These are phyloP conservation scores for Tenebrosternarchus preto DNA, from an alignment of 2,113 vertebrate genomes.

Conservation along the genomic window DNA sequence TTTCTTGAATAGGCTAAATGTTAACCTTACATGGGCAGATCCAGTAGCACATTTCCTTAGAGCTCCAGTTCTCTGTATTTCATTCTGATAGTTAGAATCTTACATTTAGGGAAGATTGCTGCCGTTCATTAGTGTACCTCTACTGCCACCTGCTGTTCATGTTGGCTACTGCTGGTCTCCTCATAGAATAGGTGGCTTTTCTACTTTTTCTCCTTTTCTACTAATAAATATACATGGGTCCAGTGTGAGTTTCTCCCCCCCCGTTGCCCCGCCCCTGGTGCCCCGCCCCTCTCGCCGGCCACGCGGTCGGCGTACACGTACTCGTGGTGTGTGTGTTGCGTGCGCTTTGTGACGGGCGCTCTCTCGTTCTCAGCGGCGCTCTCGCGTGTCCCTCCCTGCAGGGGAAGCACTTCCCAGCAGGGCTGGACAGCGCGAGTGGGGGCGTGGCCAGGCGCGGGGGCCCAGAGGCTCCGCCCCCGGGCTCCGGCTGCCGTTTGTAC, in stretches of 20 bases:
- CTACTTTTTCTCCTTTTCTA: too few species aligned
- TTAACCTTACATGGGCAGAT: too few species aligned
- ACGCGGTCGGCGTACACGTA: neutral
- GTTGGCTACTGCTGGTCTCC: conserved; percentile 18
- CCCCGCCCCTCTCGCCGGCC: conserved; percentile 32
- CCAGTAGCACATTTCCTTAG: too few species aligned
- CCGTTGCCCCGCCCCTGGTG: conserved; percentile 36
- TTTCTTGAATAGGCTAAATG: too few species aligned
- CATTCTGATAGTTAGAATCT: neutral
- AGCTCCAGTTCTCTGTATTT: neutral
- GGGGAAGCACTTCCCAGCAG: conserved; percentile 77
- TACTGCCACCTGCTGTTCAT: conserved; percentile 70
- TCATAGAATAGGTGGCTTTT: neutral
- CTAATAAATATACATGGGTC: conserved; percentile 7
- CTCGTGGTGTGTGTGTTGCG: conserved; percentile 21
- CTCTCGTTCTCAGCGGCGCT: conserved; percentile 57
- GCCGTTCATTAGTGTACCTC: conserved; percentile 51
- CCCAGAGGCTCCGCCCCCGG: conserved; percentile 75
- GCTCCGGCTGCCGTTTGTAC: conserved; percentile 78
- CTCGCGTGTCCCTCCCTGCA: conserved; percentile 71
- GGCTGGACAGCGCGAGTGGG: conserved; percentile 71
- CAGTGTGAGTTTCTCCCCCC: neutral
- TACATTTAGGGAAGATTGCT: neutral
- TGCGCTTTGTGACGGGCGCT: conserved; percentile 31
- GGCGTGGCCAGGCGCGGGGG: conserved; percentile 68